Evolutionary conservation across 2,888 invertebrate species (phyloP).

Genomic region (Disparrhopalites patrizii): DNA sequence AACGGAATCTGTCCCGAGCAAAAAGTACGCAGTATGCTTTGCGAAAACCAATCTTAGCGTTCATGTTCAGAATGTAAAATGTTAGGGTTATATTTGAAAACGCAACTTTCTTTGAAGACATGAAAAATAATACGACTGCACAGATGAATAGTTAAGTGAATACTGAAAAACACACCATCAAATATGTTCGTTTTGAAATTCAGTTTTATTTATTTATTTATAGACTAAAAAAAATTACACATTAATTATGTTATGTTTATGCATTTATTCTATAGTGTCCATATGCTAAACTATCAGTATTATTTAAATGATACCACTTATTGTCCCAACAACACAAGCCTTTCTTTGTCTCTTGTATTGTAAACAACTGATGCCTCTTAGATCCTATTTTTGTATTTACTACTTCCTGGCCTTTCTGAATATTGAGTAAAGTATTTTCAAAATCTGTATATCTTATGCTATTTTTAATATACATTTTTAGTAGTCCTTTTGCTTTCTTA

Average conservation of each 20-base stretch:
- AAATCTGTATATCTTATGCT: background rate
- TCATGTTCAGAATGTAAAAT: too few relatives aligned
- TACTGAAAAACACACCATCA: background rate
- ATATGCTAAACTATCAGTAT: conserved; percentile 8
- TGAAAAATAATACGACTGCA: too few relatives aligned
- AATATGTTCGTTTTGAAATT: background rate
- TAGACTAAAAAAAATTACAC: background rate
- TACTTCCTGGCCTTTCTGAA: background rate
- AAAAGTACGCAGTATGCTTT: too few relatives aligned
- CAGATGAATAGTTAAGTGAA: too few relatives aligned
- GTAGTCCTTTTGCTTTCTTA: conserved; percentile 16
- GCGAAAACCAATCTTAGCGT: too few relatives aligned
- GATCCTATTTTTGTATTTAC: background rate
- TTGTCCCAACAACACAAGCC: conserved; percentile 3
- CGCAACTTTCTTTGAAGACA: too few relatives aligned
- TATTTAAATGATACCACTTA: conserved; percentile 12
- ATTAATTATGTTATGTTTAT: background rate
- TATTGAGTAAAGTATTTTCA: background rate
- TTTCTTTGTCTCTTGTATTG: background rate
- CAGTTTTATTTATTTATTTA: background rate
- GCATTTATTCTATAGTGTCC: background rate
- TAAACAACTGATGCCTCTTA: conserved; percentile 7
- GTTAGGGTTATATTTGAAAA: too few relatives aligned
- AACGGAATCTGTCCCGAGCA: too few relatives aligned
- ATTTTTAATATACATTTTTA: background rate